A percentile compares a stretch with the other conserved stretches of the same genome.
phyloP scores from a whole-genome alignment of 2,113 vertebrate species.

The Calidris pugnax region DNA sequence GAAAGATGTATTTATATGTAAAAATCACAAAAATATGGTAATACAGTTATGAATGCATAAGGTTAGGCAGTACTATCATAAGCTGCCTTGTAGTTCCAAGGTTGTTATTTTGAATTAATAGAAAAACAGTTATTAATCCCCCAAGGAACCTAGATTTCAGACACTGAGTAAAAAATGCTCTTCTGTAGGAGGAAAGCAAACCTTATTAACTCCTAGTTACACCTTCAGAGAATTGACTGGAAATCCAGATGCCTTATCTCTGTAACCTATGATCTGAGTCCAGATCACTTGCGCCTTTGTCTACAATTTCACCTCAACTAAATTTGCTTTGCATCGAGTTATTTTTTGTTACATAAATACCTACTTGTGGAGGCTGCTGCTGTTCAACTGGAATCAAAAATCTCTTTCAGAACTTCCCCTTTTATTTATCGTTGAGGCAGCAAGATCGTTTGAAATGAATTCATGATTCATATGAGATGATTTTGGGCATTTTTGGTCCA shows the following conservation, averaged over 20 bases:
- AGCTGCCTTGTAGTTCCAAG: neutral
- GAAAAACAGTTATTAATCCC: neutral
- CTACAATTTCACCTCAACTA: neutral
- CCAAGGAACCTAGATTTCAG: neutral
- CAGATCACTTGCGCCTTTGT: neutral
- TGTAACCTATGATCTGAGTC: neutral
- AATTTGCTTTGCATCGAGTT: neutral
- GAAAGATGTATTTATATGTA: neutral
- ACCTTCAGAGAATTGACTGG: neutral
- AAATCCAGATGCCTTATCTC: neutral
- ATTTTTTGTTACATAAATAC: neutral
- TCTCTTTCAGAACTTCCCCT: neutral
- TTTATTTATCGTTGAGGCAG: neutral
- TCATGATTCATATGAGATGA: neutral
- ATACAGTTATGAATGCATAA: neutral
- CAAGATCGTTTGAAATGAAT: neutral
- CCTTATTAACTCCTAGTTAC: neutral
- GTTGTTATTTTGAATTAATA: neutral
- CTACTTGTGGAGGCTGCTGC: neutral
- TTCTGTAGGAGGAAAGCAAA: slow-evolving; percentile 11
- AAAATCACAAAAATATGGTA: neutral
- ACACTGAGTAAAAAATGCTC: neutral
- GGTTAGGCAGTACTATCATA: neutral
- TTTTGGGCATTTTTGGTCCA: neutral
- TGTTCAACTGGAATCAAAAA: neutral